Evolutionary conservation across 30 jellyfish, hydroid and myxozoan species (phyloP).

Genomic region (Aurelia sp.): DNA sequence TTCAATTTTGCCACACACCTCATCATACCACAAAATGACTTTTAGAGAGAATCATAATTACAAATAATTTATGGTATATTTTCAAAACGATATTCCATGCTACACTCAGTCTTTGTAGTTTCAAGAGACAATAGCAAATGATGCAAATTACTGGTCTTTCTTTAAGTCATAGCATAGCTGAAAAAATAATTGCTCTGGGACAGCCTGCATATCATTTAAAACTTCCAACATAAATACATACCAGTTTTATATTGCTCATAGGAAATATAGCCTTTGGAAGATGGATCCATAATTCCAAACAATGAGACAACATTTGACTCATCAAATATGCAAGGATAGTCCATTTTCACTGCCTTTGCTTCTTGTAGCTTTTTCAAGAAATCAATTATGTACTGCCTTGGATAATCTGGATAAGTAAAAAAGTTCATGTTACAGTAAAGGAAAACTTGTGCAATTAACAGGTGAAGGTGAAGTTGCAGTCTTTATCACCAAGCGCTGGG

Average conservation of each 20-base stretch:
- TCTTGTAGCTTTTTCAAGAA: slow-evolving; percentile 68
- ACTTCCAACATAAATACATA: slow-evolving; percentile 2
- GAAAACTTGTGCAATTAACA: too few relatives aligned
- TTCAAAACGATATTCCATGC: too few relatives aligned
- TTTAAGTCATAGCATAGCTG: too few relatives aligned
- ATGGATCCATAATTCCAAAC: slow-evolving; percentile 89
- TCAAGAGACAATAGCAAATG: too few relatives aligned
- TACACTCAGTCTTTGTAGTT: too few relatives aligned
- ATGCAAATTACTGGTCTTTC: too few relatives aligned
- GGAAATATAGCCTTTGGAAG: slow-evolving; percentile 76
- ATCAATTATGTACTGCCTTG: slow-evolving; percentile 84
- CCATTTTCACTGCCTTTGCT: slow-evolving; percentile 62
- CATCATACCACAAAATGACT: too few relatives aligned
- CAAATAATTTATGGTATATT: too few relatives aligned
- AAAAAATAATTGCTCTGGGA: not conserved
- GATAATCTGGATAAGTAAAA: slow-evolving; percentile 63
- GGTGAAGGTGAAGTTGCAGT: too few relatives aligned
- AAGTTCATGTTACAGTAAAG: not conserved
- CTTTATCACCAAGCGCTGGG: too few relatives aligned
- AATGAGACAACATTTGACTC: slow-evolving; percentile 77
- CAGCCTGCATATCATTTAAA: not conserved
- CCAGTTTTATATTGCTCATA: slow-evolving; percentile 82
- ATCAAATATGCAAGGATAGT: slow-evolving; percentile 85
- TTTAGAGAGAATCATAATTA: too few relatives aligned
- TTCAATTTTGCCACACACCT: too few relatives aligned